Evolutionary conservation across 2,113 vertebrate species (phyloP), one percentile per base, ranked within the genome.

Genomic region (Numida meleagris): DNA sequence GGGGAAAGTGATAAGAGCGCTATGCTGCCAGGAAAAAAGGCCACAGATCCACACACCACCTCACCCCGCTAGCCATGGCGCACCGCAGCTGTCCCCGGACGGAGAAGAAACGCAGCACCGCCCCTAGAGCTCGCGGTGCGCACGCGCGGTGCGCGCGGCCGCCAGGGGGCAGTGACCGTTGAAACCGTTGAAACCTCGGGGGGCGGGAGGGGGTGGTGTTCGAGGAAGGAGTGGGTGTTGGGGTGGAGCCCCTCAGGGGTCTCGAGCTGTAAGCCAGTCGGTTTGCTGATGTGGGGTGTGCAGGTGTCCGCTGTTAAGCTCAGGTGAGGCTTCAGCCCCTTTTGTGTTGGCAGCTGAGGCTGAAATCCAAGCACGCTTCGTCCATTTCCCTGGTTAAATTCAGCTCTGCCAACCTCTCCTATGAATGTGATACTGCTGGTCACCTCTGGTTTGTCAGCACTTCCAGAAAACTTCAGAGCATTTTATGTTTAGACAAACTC

Each of bases 301-400:
- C 34, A 9, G 59, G 14, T 4, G 0, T 6, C 17, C 6, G 7
- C 0, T 18, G 12, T 17, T n/a, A 14, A 67, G 24, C 9, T 43
- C 21, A 5, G 13, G 36, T 8, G 46, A 71, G 7, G 24, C 50
- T 51, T 51, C 27, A 10, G 27, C 27, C 51, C 24, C 5, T 16
- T 53, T 53, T 29, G 51, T 9, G 27, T 53, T 29, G 27, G 51
- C 15, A 53, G 51, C 51, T 15, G 51, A 53, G 51, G 51, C 6
- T 79, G 71, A 65, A 73, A 80, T 62, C 46, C 40, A n/a, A 33
- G 4, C 33, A 50, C 33, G 16, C 15, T 10, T 45, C 51, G 34
- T 34, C 62, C 6, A 5, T 72, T 71, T 62, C n/a, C 13, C 45
- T 50, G 11, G 24, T 73, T 65, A 76, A 66, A 48, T 57, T 51